These are phyloP conservation scores for Smutsia temminckii DNA, from an alignment of 2,797 vertebrate species.

Conservation along the genomic window DNA sequence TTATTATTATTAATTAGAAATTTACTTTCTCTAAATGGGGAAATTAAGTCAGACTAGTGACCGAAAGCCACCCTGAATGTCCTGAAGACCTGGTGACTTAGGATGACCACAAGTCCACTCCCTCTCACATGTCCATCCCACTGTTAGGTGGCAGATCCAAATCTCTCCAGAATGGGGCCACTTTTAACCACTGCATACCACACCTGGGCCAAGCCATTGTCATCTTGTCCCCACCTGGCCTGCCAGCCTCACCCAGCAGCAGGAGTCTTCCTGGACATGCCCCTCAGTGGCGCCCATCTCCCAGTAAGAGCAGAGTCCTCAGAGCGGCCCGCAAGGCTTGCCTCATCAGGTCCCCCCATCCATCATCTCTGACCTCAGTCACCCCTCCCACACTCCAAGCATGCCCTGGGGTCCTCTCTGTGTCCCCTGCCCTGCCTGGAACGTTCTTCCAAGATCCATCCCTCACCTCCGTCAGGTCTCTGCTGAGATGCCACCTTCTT, in stretches of 20 bases:
- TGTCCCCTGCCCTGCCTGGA: background rate
- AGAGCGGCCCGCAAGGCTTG: background rate
- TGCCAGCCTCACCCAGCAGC: background rate
- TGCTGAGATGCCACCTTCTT: background rate
- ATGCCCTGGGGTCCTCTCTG: background rate
- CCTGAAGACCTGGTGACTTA: background rate
- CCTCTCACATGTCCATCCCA: background rate
- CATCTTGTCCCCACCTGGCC: background rate
- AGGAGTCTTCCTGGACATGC: background rate
- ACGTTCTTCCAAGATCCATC: background rate
- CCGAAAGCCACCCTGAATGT: background rate
- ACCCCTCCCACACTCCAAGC: too few relatives aligned
- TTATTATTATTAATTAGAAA: conserved; percentile 3
- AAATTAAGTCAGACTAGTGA: background rate
- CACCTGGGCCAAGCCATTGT: background rate
- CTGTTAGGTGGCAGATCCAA: background rate
- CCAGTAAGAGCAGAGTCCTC: background rate
- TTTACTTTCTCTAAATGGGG: background rate
- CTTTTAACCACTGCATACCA: background rate
- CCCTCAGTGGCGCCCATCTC: background rate
- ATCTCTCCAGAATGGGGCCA: background rate
- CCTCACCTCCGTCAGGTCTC: background rate
- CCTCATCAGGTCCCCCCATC: background rate
- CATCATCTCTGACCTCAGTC: background rate
- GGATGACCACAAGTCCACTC: background rate